Evolutionary conservation across 2,888 invertebrate species (phyloP), one percentile per base, ranked within the genome.

Genomic region (Ennomos quercinarius): DNA sequence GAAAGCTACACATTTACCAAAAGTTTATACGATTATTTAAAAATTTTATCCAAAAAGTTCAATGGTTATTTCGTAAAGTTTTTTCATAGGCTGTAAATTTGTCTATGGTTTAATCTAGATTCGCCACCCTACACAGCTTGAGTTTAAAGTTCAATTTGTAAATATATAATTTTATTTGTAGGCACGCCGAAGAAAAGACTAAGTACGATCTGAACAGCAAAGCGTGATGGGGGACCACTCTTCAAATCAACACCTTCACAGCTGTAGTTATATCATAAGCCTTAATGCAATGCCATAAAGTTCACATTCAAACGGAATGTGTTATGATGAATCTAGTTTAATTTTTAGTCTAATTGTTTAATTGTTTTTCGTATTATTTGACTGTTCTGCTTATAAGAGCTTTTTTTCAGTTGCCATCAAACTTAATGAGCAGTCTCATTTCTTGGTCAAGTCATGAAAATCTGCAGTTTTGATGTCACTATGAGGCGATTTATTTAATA

Each of bases 181-280:
- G 91, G 90, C 77, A 90, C 60, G 85, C 86, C 55, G 82, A 85
- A 49, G 86, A 88, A 77, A 92, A 91, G 83, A 91, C 55, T 54
- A 68, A 90, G 74, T 91, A 90, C 77, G 86, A 88, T 67, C 63
- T 91, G 75, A 84, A 90, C 70, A 79, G 80, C 58, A 91, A 89
- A 73, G 85, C 82, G 83, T 91, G 84, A 90, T 72, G 74, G 68
- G 71, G 68, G 71, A 68, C 64, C 57, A 27, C 27, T 34, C 48
- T 37, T 38, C 42, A 27, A 27, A 27, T 11, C 40, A 13, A 57
- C 70, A 67, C 64, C 65, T 63, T 51, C 59, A 59, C 34, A 54
- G 59, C 66, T 67, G 59, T 69, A 66, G 58, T 70, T 66, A 63
- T 71, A 61, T 66, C n/a, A 63, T 71, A 61, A 66, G 54, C 59